Conservation (phyloP, 2,888 invertebrate species). For the Agriopis leucophaearia region DNA sequence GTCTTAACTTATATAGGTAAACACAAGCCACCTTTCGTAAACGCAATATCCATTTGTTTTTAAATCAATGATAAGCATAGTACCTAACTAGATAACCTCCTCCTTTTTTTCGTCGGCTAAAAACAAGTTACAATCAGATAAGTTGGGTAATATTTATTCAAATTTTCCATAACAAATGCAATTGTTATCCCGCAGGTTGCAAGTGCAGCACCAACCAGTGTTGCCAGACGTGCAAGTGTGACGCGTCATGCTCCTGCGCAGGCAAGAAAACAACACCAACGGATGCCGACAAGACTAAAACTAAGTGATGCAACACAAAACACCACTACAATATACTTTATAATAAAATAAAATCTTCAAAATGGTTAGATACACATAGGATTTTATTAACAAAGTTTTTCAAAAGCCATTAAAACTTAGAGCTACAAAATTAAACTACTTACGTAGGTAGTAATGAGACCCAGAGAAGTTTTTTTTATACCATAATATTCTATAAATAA, state of each 20-base stretch:
- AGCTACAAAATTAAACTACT: not conserved
- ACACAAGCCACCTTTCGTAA: too few species aligned
- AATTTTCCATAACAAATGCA: not conserved
- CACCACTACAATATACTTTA: not conserved
- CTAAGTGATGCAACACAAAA: constrained; percentile 52
- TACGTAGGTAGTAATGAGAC: not conserved
- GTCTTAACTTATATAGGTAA: too few species aligned
- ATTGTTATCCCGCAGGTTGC: constrained; percentile 65
- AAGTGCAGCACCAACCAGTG: constrained; percentile 78
- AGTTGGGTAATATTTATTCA: too few species aligned
- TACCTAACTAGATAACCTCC: too few species aligned
- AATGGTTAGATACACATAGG: not conserved
- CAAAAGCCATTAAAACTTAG: not conserved
- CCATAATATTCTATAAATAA: too few species aligned
- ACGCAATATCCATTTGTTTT: too few species aligned
- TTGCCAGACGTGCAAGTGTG: constrained; percentile 76
- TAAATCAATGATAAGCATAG: too few species aligned
- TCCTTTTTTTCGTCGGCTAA: too few species aligned
- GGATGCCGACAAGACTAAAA: constrained; percentile 62
- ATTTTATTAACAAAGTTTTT: not conserved
- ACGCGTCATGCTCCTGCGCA: constrained; percentile 74
- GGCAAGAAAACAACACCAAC: constrained; percentile 65
- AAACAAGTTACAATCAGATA: not conserved
- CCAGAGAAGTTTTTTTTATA: too few species aligned
- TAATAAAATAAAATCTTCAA: not conserved